phyloP scores from a whole-genome alignment of 1,140 invertebrate genomes.

The Diprion similis region DNA sequence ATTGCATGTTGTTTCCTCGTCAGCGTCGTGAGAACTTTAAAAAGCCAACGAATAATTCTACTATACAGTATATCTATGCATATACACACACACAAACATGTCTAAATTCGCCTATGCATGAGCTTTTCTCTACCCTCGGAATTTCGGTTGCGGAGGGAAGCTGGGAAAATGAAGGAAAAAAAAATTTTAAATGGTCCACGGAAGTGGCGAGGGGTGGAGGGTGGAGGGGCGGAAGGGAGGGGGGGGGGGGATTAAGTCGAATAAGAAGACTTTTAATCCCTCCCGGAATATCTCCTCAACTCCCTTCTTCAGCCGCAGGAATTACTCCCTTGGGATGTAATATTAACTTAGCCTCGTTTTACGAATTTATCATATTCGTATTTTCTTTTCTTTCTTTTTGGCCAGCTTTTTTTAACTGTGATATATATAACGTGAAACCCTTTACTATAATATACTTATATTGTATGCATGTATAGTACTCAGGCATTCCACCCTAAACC shows the following conservation, averaged over 20 bases:
- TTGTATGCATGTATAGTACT: too few relatives aligned
- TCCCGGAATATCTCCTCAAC: background rate
- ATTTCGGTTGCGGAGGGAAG: too few relatives aligned
- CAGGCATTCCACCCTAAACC: too few relatives aligned
- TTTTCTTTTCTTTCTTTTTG: background rate
- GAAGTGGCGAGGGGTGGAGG: background rate
- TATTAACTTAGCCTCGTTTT: background rate
- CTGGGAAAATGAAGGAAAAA: background rate
- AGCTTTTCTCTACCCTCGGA: too few relatives aligned
- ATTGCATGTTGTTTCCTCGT: too few relatives aligned
- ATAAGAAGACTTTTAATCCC: constrained; percentile 5
- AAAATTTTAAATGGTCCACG: background rate
- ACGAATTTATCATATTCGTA: background rate
- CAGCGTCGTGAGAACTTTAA: background rate
- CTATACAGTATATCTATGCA: too few relatives aligned
- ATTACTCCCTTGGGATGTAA: background rate
- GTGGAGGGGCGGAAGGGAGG: background rate
- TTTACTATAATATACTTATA: too few relatives aligned
- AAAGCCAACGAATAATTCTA: constrained; percentile 5
- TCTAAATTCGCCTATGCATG: too few relatives aligned
- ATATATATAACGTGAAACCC: too few relatives aligned
- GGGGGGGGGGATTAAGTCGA: background rate
- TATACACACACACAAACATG: too few relatives aligned
- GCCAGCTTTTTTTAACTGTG: background rate
- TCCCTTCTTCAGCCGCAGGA: too few relatives aligned